Conservation (phyloP, 2,888 invertebrate species). For the Cordilura impudica region DNA sequence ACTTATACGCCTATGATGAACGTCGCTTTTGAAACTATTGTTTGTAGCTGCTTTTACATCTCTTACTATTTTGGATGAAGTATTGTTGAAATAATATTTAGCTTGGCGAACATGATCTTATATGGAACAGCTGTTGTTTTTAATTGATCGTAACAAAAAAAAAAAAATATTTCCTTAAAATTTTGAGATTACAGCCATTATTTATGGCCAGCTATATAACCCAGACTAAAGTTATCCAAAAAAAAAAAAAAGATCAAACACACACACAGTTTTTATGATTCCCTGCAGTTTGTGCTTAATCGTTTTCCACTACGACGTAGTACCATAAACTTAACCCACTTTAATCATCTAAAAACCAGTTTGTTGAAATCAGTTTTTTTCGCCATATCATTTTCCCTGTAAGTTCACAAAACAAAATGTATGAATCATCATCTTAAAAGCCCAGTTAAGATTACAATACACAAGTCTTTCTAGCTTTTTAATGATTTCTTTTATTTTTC, state of each 20-base stretch:
- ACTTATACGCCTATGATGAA: too few species aligned
- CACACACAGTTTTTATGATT: conserved; percentile 5
- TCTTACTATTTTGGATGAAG: too few species aligned
- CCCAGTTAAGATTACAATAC: conserved; percentile 30
- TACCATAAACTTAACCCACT: conserved; percentile 41
- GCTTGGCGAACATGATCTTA: too few species aligned
- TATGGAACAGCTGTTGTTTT: too few species aligned
- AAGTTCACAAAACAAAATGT: background rate
- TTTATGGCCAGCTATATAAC: conserved; percentile 25
- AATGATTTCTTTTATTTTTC: background rate
- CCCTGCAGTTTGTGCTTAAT: conserved; percentile 11
- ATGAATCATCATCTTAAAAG: conserved; percentile 52
- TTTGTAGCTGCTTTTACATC: too few species aligned
- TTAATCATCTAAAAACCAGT: conserved; percentile 17
- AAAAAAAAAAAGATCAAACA: too few species aligned
- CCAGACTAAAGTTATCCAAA: background rate
- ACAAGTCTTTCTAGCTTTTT: conserved; percentile 32
- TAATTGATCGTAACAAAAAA: too few species aligned
- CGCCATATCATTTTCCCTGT: conserved; percentile 26
- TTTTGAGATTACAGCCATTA: conserved; percentile 3
- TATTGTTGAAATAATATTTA: too few species aligned
- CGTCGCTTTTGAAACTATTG: too few species aligned
- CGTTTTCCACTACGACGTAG: conserved; percentile 4
- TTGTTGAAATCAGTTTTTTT: conserved; percentile 25
- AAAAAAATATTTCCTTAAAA: too few species aligned